Evolutionary conservation across 1,140 invertebrate genomes (phyloP), one percentile per base, ranked within the genome.

Genomic region (Drosophila suzukii): DNA sequence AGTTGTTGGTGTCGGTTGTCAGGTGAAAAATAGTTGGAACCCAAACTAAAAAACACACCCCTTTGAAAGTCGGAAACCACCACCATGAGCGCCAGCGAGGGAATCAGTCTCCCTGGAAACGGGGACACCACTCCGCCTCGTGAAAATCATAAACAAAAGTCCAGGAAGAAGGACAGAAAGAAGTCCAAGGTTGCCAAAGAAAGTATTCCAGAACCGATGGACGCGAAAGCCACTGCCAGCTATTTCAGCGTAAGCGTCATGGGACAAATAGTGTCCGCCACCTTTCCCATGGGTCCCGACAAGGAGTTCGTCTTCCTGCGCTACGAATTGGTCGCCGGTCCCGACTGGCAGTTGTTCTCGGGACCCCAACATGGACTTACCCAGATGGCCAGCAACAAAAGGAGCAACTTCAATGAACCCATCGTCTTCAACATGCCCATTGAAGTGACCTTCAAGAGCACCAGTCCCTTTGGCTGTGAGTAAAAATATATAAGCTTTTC

Each of bases 341-440:
- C 78, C 0, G 91, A 92, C 47, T 93, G 92, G 92, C 81, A 91
- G 17, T 24, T 92, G 20, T 66, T 81, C 27, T 85, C 89, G 4
- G 92, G 92, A 0, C 46, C 78, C 4, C 81, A 90, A 38, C 78
- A 88, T 32, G 92, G 92, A 17, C 78, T 93, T n/a, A 92, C 92
- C 4, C 92, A 93, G 66, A 63, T 82, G 51, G 83, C 91, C 13
- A 84, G 81, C 7, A 80, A 85, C 30, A 78, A 81, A 12, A 67
- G 57, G 43, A 72, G 75, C 1, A 62, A 80, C 53, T 91, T 90
- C 11, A 91, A 91, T 46, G 89, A 92, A n/a, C 81, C 89, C 43
- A 89, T 93, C 38, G 78, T 92, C 4, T 90, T 93, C 47, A 92
- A 92, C 54, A 91, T 93, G 86, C 93, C 93, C 32, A 80, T 93